Percentiles rank a stretch among this genome's conserved stretches.
phyloP scores from a whole-genome alignment of 2,888 invertebrate species.

The Prosapia bicincta region DNA sequence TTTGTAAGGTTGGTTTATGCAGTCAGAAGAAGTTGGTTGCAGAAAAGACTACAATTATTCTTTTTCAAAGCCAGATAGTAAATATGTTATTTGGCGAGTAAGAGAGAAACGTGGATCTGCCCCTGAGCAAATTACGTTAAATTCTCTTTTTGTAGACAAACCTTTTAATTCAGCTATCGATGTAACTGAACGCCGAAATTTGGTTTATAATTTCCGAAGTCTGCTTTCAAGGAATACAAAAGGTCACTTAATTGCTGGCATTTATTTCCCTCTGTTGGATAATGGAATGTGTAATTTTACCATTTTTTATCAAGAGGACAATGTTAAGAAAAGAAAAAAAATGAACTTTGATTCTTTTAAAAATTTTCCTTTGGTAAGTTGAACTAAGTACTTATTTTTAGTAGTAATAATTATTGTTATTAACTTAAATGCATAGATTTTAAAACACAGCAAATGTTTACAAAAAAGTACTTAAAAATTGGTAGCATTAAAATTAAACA shows the following conservation, averaged over 20 bases:
- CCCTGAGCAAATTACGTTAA: slow-evolving; percentile 55
- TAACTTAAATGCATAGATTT: too few species aligned
- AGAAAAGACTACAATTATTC: slow-evolving; percentile 83
- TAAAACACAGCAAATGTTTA: too few species aligned
- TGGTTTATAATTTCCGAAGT: slow-evolving; percentile 80
- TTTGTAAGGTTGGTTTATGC: slow-evolving; percentile 72
- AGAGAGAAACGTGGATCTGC: slow-evolving; percentile 64
- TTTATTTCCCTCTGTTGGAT: slow-evolving; percentile 74
- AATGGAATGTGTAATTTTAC: slow-evolving; percentile 55
- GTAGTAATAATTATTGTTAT: too few species aligned
- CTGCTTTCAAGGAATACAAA: slow-evolving; percentile 78
- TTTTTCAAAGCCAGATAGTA: slow-evolving; percentile 57
- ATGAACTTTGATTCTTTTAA: slow-evolving; percentile 68
- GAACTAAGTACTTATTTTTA: too few species aligned
- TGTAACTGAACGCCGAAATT: slow-evolving; percentile 84
- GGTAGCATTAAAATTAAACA: too few species aligned
- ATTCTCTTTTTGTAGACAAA: slow-evolving; percentile 76
- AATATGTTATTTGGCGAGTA: slow-evolving; percentile 85
- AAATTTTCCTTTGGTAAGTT: slow-evolving; percentile 54
- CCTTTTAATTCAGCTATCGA: slow-evolving; percentile 77
- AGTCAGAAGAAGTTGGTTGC: slow-evolving; percentile 70
- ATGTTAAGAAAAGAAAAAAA: slow-evolving; percentile 65
- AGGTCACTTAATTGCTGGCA: slow-evolving; percentile 76
- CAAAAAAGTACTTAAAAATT: too few species aligned
- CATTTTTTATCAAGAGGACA: slow-evolving; percentile 70